A percentile compares a stretch with the other conserved stretches of the same genome.
phyloP scores from a whole-genome alignment of 2,797 vertebrate species.

The Chromobotia macracanthus region DNA sequence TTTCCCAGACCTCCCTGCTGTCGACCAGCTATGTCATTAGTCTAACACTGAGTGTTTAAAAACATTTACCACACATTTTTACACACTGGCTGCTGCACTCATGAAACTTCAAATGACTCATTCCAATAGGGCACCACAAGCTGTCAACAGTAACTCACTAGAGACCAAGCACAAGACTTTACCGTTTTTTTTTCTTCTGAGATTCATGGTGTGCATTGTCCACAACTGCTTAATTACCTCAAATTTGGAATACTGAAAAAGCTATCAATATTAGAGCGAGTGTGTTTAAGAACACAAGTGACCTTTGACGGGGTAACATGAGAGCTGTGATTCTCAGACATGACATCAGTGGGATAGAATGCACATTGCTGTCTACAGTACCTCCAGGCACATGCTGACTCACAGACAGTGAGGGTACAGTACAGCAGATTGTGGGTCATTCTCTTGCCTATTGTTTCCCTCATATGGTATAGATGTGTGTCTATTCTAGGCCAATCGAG shows the following conservation, averaged over 20 bases:
- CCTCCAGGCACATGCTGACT: not conserved
- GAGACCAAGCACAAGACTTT: not conserved
- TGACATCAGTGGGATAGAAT: slow-evolving; percentile 46
- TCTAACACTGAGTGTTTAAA: not conserved
- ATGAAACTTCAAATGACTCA: slow-evolving; percentile 19
- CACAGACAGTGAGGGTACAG: not conserved
- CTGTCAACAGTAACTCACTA: slow-evolving; percentile 1
- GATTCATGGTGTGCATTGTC: not conserved
- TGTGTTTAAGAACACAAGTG: not conserved
- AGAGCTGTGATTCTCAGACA: slow-evolving; percentile 31
- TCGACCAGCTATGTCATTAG: slow-evolving; percentile 17
- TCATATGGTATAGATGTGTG: not conserved
- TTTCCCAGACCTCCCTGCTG: slow-evolving; percentile 32
- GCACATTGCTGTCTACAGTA: not conserved
- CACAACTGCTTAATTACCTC: not conserved
- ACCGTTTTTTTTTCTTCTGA: not conserved
- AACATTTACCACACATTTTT: slow-evolving; percentile 17
- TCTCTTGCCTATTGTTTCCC: not conserved
- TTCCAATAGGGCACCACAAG: slow-evolving; percentile 16
- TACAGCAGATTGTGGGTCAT: not conserved
- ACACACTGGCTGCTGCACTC: not conserved
- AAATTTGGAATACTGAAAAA: not conserved
- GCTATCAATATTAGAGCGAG: slow-evolving; percentile 15
- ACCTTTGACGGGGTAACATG: slow-evolving; percentile 12
- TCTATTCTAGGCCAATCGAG: too few species aligned